A percentile compares a stretch with the other conserved stretches of the same genome.
phyloP scores from a whole-genome alignment of 2,797 vertebrate genomes.

The Parauchenoglanis punctatus region DNA sequence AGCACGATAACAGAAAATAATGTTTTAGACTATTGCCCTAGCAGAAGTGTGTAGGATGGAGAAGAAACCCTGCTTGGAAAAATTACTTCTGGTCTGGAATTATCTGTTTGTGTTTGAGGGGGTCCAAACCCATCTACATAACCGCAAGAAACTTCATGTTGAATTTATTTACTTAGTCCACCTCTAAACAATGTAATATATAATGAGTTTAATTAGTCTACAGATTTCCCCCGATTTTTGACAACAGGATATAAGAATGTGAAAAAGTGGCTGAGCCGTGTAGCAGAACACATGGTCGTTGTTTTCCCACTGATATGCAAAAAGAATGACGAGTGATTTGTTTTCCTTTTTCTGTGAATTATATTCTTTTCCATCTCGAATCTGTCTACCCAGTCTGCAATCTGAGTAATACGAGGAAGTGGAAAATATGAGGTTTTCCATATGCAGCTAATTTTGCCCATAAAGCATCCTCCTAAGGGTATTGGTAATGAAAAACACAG shows the following conservation, averaged over 20 bases:
- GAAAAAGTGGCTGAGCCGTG: background rate
- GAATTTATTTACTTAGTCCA: background rate
- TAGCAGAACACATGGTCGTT: background rate
- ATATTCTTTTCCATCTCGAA: conserved; percentile 17
- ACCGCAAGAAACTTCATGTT: background rate
- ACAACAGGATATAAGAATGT: background rate
- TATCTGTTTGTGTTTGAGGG: background rate
- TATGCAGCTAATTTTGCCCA: background rate
- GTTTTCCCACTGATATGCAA: conserved; percentile 21
- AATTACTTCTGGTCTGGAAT: background rate
- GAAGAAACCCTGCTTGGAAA: background rate
- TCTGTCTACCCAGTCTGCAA: conserved; percentile 1
- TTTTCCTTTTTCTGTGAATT: conserved; percentile 41
- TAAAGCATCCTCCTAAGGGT: background rate
- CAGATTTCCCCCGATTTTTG: background rate
- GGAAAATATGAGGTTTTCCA: conserved; percentile 6
- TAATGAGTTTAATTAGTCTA: background rate
- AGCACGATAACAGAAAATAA: background rate
- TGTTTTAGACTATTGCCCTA: background rate
- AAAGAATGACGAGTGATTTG: conserved; percentile 67
- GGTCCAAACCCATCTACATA: too few relatives aligned
- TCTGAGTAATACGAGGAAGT: background rate
- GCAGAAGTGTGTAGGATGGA: background rate
- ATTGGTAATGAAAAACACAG: background rate
- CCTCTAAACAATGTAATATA: background rate